Conservation (phyloP, 2,113 vertebrate genomes). For the Guaruba guarouba region DNA sequence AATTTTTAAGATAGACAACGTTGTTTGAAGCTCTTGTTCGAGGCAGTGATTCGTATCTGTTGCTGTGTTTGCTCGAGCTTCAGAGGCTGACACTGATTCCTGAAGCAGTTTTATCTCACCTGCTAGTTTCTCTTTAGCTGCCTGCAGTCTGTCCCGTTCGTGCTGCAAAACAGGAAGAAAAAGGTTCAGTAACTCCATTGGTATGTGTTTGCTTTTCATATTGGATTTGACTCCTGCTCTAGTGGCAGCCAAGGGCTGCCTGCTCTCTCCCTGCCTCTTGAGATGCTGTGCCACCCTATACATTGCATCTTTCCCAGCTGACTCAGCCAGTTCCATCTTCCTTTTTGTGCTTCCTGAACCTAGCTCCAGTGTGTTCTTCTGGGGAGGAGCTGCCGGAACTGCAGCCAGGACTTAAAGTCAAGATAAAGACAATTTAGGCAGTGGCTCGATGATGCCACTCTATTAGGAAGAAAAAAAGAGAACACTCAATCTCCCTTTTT, state of each 20-base stretch:
- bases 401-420: neutral
- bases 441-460: neutral
- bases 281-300: neutral
- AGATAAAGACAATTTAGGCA: neutral
- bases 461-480: neutral
- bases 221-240: neutral
- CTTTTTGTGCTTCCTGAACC: neutral
- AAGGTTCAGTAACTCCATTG: neutral
- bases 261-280: neutral
- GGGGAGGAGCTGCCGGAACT: neutral
- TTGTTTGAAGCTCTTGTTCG: constrained; percentile 63
- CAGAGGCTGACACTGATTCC: constrained; percentile 54
- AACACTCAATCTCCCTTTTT: neutral
- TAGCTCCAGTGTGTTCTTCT: neutral
- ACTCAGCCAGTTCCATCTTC: neutral
- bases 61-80: constrained; percentile 36
- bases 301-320: neutral
- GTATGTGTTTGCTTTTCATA: accelerated
- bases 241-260: neutral
- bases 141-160: constrained; percentile 48
- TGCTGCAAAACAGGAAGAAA: constrained; percentile 52
- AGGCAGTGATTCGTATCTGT: constrained; percentile 38
- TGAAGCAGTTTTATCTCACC: constrained; percentile 59
- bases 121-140: constrained; percentile 48
- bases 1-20: constrained; percentile 54